Evolutionary conservation across 2,113 vertebrate species (phyloP).

Genomic region (Scolopax mira): DNA sequence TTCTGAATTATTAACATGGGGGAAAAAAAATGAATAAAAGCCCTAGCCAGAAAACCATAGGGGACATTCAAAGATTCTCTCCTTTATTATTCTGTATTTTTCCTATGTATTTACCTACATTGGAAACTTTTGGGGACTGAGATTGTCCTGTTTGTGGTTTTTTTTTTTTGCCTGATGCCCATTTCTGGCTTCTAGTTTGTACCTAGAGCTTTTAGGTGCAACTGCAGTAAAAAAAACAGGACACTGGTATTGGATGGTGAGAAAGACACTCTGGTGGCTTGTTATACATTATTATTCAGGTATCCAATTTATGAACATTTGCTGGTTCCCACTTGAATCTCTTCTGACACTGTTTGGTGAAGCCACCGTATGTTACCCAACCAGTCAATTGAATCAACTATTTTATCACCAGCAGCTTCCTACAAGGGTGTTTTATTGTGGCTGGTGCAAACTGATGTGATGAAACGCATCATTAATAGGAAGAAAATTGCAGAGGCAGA

Average conservation of each 20-base stretch:
- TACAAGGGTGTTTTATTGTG: neutral
- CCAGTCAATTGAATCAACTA: neutral
- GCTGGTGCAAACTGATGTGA: neutral
- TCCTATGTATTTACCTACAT: neutral
- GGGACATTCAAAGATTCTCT: neutral
- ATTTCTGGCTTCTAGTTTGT: neutral
- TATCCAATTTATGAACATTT: neutral
- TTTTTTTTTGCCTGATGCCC: neutral
- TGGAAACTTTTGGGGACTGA: neutral
- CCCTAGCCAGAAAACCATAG: neutral
- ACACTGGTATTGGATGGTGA: neutral
- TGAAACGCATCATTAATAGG: neutral
- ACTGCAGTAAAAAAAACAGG: neutral
- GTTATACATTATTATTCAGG: neutral
- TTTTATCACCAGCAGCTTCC: neutral
- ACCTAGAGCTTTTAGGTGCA: neutral
- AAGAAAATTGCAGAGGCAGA: neutral
- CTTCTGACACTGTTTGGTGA: neutral
- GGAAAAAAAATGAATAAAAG: neutral
- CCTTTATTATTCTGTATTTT: neutral
- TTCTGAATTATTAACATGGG: neutral
- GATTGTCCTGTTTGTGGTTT: neutral
- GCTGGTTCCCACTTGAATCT: neutral
- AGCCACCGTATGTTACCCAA: neutral
- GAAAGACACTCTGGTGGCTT: neutral